phyloP scores from a whole-genome alignment of 2,888 invertebrate genomes.

The Scelioninae gen. 2 region DNA sequence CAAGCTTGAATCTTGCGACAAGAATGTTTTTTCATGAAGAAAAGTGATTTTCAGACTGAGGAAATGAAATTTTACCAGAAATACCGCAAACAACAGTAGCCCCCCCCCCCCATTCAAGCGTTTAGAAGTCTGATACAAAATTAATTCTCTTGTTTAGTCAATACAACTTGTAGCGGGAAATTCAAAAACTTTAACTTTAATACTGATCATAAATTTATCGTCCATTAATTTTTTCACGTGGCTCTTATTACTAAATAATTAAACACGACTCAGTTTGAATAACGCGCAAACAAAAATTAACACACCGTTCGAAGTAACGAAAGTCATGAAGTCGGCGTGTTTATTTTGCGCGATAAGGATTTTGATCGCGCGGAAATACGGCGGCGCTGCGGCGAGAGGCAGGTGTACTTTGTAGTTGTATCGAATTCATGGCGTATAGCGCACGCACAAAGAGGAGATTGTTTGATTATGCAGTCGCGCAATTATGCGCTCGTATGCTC shows the following conservation, averaged over 20 bases:
- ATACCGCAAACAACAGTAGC: too few relatives aligned
- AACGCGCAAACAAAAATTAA: conserved; percentile 27
- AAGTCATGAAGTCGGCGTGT: conserved; percentile 23
- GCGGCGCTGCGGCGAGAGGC: conserved; percentile 27
- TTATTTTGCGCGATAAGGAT: conserved; percentile 47
- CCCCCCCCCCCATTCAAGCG: too few relatives aligned
- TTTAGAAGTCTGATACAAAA: too few relatives aligned
- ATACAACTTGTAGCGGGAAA: too few relatives aligned
- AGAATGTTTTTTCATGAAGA: too few relatives aligned
- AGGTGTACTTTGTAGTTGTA: conserved; percentile 42
- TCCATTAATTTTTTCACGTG: not conserved
- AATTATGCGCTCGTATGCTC: conserved; percentile 66
- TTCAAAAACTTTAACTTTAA: too few relatives aligned
- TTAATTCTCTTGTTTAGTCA: too few relatives aligned
- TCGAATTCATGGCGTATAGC: conserved; percentile 53
- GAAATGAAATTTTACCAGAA: too few relatives aligned
- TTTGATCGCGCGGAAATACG: conserved; percentile 43
- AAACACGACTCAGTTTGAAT: not conserved
- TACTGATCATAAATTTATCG: too few relatives aligned
- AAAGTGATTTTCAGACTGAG: too few relatives aligned
- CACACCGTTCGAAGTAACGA: conserved; percentile 7
- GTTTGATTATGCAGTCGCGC: conserved; percentile 63
- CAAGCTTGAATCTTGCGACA: too few relatives aligned
- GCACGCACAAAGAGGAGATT: conserved; percentile 48
- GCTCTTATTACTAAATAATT: not conserved